Conservation (phyloP, 2,888 invertebrate species). For the Apamea crenata region DNA sequence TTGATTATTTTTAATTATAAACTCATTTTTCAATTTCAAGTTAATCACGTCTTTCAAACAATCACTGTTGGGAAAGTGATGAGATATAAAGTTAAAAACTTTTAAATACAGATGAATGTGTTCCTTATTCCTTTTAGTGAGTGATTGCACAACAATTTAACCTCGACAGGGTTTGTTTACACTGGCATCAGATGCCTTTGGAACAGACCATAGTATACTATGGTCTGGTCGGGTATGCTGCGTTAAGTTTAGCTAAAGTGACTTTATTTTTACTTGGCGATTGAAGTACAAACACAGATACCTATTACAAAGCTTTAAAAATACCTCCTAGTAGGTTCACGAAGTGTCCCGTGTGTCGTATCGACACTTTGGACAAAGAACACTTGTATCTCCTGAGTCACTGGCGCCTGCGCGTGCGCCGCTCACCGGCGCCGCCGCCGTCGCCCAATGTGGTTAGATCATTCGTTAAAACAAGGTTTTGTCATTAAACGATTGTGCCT, state of each 20-base stretch:
- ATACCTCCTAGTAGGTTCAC: not conserved
- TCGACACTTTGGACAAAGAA: conserved; percentile 60
- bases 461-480: conserved; percentile 60
- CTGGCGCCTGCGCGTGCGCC: conserved; percentile 60
- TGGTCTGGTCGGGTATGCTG: not conserved
- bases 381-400: conserved; percentile 62
- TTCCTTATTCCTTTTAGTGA: not conserved
- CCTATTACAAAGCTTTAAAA: not conserved
- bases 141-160: not conserved
- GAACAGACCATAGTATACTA: too few relatives aligned
- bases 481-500: conserved; percentile 50
- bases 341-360: conserved; percentile 27
- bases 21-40: not conserved
- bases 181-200: not conserved
- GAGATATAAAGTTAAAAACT: not conserved
- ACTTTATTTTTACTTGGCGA: not conserved
- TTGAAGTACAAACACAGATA: not conserved
- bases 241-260: not conserved
- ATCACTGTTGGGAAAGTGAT: not conserved
- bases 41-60: not conserved
- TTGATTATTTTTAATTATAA: not conserved
- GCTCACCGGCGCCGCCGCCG: conserved; percentile 47
- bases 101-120: not conserved
- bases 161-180: not conserved
- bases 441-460: conserved; percentile 60